Evolutionary conservation across 2,113 vertebrate species (phyloP), one percentile per base, ranked within the genome.

Genomic region (Gnathonemus longibarbis): DNA sequence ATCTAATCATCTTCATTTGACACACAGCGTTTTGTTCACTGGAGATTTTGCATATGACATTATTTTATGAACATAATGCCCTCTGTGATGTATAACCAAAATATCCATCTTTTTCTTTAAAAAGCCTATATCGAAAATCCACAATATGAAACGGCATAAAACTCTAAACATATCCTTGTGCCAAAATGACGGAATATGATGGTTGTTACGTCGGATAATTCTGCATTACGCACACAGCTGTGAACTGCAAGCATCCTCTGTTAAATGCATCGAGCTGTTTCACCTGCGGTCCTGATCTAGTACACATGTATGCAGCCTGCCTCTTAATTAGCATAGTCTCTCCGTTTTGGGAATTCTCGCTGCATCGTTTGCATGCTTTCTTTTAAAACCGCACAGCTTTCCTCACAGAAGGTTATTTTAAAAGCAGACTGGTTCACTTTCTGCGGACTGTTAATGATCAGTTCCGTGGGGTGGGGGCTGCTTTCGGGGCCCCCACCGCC

Each of bases 1-100:
- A 66, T 85, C 52, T 85, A 17, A 87, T 87, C 42, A 85, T 85
- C 56, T 24, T 70, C 52, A 21, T 90, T 50, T 87, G 46, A 87
- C 89, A 87, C 87, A 87, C 58, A 3, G 13, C 15, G 1, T 52
- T 50, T 87, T 89, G 35, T 90, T 86, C 84, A 50, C 49, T 90
- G 27, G 19, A 84, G 42, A 84, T 48, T 70, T 15, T 6, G 27
- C 6, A 46, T 70, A 21, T 50, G 31, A 87, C 84, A 50, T 50
- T 87, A 50, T 35, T 48, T 80, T 80, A 19, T 70, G 21, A 17
- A 70, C 27, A 39, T 19, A 87, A 49, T 24, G 35, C 17, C 56
- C 35, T 4, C 46, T 86, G 45, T 45, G n/a, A 48, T 90, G 21
- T 31, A 9, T 19, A 56, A 8, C 70, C 56, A 62, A 62, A 62